phyloP scores from a whole-genome alignment of 1,140 invertebrate species.

The Microplitis demolitor region DNA sequence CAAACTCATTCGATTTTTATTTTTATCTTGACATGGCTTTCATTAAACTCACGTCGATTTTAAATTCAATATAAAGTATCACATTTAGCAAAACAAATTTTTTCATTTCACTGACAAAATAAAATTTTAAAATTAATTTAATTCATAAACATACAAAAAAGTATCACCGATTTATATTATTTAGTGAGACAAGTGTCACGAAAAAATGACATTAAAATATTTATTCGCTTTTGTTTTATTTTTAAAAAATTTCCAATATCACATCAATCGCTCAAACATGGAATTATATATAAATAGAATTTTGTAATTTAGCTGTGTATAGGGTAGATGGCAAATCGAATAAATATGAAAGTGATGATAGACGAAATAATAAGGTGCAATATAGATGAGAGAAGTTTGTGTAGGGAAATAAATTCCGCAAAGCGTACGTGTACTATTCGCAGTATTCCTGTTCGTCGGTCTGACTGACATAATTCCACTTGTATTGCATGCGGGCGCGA shows the following conservation, averaged over 20 bases:
- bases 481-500: neutral
- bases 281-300: too few species aligned
- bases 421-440: neutral
- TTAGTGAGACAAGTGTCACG: too few species aligned
- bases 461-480: slow-evolving; percentile 17
- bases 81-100: too few species aligned
- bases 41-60: neutral
- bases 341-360: neutral
- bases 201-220: neutral
- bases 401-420: neutral
- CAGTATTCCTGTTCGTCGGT: neutral
- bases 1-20: neutral
- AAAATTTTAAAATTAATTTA: too few species aligned
- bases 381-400: neutral
- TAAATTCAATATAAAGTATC: too few species aligned
- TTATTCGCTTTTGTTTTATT: neutral
- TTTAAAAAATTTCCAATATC: neutral
- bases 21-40: neutral
- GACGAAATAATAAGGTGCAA: neutral
- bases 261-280: too few species aligned
- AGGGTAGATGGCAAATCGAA: too few species aligned
- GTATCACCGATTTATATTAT: too few species aligned
- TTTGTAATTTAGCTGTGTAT: too few species aligned
- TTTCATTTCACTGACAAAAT: too few species aligned
- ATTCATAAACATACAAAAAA: too few species aligned